Evolutionary conservation across 2,888 invertebrate genomes (phyloP), one percentile per base, ranked within the genome.

Genomic region (Hypena proboscidalis): DNA sequence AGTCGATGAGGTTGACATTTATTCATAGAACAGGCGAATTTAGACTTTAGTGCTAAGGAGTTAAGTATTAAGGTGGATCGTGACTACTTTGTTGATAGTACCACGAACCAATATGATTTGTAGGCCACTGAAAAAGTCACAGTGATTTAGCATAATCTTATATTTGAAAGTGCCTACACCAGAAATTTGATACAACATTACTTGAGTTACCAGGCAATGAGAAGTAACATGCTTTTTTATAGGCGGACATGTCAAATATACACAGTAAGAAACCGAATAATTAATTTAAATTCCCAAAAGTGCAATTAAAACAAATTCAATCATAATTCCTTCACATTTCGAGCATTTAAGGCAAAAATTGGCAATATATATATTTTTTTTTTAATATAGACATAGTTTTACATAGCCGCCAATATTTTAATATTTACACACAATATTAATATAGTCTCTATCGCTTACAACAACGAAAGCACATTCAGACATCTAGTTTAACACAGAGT

Each of bases 331-430:
- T 33, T 30, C 8, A 43, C 7, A 46, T 43, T 51, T 9, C 11
- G 41, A 51, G 43, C 46, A 31, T 44, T 30, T 60, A 61, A 61
- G 61, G 61, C 61, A 61, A 56, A 63, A 42, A 42, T 55, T 59
- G 64, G 61, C 61, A 59, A 59, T 52, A 39, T 30, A 31, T 17
- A 42, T 6, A 22, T 31, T 2, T 27, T 8, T 19, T 19, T 13
- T 35, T 4, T 17, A 25, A 2, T 10, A 9, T n/a, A 4, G 4
- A 20, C n/a, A 25, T 34, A 17, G 7, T 14, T 15, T 25, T 29
- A 14, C 14, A 19, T 36, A 27, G 36, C 36, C 21, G n/a, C 27
- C 29, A 29, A 22, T 58, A 32, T 21, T 41, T 45, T 44, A 15
- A 20, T 52, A 58, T 58, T 42, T 41, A 58, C 26, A 48, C 9